Evolutionary conservation across 2,113 vertebrate species (phyloP), one percentile per base, ranked within the genome.

Genomic region (Tor tambroides): DNA sequence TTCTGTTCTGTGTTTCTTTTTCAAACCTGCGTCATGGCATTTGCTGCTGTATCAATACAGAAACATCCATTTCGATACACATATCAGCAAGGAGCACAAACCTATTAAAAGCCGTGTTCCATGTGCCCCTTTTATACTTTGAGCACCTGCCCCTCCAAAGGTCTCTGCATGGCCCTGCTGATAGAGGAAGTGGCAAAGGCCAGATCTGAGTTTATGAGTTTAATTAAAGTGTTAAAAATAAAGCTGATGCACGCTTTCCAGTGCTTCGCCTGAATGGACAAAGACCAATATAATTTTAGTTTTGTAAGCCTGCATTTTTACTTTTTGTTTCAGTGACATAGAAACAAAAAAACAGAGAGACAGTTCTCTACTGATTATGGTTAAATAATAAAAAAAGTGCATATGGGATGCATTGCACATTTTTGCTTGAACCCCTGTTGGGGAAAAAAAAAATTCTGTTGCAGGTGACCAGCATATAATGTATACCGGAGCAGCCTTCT

Each of bases 281-380:
- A 84, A 54, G 17, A 17, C 4, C 28, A 6, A 15, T 15, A 26
- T 72, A 38, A 71, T 83, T 83, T 30, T 72, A 51, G 46, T 30
- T 71, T 6, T 56, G 28, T 51, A n/a, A 32, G 26, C 3, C 4
- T 83, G 81, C 43, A 51, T 19, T 83, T 72, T 38, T 23, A 54
- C 41, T 41, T 84, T 72, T 21, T 21, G 43, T 72, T 85, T 38
- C 30, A 69, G 38, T 89, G 69, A 85, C 85, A 41, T 81, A 89
- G 23, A 85, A 78, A 84, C 1, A 35, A 23, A 71, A 49, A 46
- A 11, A 49, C 1, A 76, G 23, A 49, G 43, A 43, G n/a, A 26
- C 41, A 28, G 43, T 49, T 14, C 6, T 51, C 6, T 26, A 19
- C 4, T 26, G 43, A 43, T 69, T 59, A 49, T 38, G 17, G 28